phyloP scores from a whole-genome alignment of 2,113 vertebrate genomes.

The Centrocercus urophasianus region DNA sequence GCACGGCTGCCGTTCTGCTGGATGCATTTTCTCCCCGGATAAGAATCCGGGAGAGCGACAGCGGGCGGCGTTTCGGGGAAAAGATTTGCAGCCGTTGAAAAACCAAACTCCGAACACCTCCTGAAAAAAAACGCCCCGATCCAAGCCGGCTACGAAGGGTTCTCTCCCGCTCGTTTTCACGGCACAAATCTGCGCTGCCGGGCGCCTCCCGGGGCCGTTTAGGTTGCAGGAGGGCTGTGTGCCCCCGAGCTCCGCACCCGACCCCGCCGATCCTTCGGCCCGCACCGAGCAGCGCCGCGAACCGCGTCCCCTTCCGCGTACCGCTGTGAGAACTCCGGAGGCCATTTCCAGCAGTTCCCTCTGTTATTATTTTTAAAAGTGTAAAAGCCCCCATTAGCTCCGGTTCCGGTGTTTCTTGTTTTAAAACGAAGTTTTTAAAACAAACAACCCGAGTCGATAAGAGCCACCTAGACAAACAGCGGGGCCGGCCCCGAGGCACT shows the following conservation, averaged over 20 bases:
- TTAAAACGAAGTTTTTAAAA: slow-evolving; percentile 54
- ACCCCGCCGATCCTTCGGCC: not conserved
- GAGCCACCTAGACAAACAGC: not conserved
- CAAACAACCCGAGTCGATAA: slow-evolving; percentile 60
- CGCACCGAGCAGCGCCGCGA: not conserved
- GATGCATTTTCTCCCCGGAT: fast-evolving
- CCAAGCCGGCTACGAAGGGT: not conserved
- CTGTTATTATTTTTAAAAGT: slow-evolving; percentile 32
- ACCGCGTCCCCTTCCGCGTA: not conserved
- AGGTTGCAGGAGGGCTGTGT: not conserved
- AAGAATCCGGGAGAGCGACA: not conserved
- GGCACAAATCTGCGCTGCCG: not conserved
- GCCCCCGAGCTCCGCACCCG: too few species aligned
- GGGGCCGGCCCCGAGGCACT: too few species aligned
- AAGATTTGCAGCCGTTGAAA: not conserved
- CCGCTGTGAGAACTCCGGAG: not conserved
- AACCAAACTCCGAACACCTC: not conserved
- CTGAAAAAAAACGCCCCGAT: not conserved
- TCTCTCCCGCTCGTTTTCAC: not conserved
- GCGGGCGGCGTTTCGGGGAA: not conserved
- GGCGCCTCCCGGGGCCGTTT: not conserved
- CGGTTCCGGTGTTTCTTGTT: slow-evolving; percentile 46
- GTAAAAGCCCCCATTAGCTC: slow-evolving; percentile 29
- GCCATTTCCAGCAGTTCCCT: not conserved
- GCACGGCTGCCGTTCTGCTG: not conserved